Conservation (phyloP, 2,888 invertebrate species). For the Stenchaetothrips biformis region DNA sequence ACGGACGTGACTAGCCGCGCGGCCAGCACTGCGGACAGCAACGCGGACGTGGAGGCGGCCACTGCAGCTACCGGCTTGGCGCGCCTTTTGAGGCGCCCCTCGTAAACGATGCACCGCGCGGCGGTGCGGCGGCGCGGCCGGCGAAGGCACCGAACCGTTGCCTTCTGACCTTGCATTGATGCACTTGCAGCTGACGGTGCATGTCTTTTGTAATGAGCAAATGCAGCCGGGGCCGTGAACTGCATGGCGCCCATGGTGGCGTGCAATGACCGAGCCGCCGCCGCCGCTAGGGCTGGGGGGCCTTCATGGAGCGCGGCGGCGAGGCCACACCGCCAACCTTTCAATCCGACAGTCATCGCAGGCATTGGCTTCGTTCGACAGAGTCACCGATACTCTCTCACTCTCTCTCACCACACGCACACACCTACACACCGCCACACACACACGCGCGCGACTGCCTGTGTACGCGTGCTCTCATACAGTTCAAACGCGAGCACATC, state of each 20-base stretch:
- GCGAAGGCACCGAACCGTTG: background rate
- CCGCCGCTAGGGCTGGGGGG: background rate
- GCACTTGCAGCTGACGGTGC: constrained; percentile 4
- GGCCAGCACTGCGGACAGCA: too few species aligned
- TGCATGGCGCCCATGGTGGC: background rate
- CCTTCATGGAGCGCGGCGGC: background rate
- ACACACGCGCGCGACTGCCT: background rate
- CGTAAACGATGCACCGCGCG: background rate
- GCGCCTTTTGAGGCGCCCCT: too few species aligned
- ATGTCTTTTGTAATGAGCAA: constrained; percentile 1
- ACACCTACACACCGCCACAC: background rate
- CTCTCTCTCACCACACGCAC: background rate
- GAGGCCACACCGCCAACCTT: background rate
- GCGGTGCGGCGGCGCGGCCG: background rate
- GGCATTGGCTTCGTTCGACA: background rate
- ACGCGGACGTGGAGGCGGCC: too few species aligned
- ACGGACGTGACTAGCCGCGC: too few species aligned
- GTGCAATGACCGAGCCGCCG: background rate
- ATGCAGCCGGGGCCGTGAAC: background rate
- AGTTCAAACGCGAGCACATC: background rate
- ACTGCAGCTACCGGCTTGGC: too few species aligned
- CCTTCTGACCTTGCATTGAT: background rate
- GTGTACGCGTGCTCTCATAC: background rate
- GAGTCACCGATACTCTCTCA: background rate
- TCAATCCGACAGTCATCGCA: background rate